Conservation (phyloP, 2,113 vertebrate genomes). For the Xyrauchen texanus region DNA sequence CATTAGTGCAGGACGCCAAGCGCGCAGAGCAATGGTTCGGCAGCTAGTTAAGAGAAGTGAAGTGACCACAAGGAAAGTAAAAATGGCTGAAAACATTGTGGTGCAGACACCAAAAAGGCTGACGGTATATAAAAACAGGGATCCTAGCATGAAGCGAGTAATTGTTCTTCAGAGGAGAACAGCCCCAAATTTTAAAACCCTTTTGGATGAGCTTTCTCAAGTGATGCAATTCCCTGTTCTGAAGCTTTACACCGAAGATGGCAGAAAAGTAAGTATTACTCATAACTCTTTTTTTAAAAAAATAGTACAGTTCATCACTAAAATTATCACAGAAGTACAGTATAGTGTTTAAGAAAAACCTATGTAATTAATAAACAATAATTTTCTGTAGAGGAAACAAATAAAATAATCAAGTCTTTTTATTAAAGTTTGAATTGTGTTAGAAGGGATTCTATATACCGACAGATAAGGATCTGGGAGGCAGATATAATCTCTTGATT, state of each 20-base stretch:
- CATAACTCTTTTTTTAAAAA: not conserved
- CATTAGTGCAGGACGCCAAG: slow-evolving; percentile 60
- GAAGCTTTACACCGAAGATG: slow-evolving; percentile 86
- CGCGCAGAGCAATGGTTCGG: slow-evolving; percentile 44
- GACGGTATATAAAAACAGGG: slow-evolving; percentile 85
- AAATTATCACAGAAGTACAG: not conserved
- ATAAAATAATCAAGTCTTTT: not conserved
- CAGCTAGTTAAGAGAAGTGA: slow-evolving; percentile 59
- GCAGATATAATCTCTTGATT: too few species aligned
- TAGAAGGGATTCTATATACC: too few species aligned
- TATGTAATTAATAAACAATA: too few species aligned
- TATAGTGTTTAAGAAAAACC: not conserved
- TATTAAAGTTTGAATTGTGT: not conserved
- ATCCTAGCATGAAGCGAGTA: slow-evolving; percentile 70
- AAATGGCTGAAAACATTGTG: slow-evolving; percentile 58
- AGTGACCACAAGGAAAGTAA: slow-evolving; percentile 55
- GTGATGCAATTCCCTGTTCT: slow-evolving; percentile 84
- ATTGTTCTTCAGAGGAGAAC: slow-evolving; percentile 81
- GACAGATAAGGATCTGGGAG: too few species aligned
- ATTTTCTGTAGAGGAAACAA: not conserved
- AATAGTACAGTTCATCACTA: not conserved
- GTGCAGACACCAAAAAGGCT: slow-evolving; percentile 80
- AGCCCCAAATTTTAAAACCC: slow-evolving; percentile 82
- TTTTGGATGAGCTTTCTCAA: slow-evolving; percentile 86
- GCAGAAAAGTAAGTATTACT: slow-evolving; percentile 83